Conservation (phyloP, 1,140 invertebrate genomes). For the Anastrepha ludens region DNA sequence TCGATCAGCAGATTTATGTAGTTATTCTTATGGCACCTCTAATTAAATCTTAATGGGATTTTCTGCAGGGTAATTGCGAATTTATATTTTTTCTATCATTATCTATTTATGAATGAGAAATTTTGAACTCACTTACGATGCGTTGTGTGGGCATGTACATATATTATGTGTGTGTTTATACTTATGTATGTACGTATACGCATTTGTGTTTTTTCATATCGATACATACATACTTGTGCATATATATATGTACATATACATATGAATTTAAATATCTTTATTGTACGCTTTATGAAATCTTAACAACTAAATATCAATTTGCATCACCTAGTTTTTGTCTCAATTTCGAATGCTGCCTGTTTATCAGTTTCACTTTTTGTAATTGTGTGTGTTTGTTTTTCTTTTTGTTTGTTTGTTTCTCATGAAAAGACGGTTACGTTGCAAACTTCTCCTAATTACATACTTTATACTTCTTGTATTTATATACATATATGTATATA, state of each 20-base stretch:
- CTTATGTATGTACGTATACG: neutral
- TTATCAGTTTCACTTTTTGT: neutral
- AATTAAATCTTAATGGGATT: too few relatives aligned
- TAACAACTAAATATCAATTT: constrained; percentile 45
- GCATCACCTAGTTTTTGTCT: neutral
- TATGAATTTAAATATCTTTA: constrained; percentile 25
- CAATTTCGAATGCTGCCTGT: neutral
- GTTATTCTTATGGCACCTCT: too few relatives aligned
- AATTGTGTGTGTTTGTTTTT: neutral
- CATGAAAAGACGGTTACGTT: constrained; percentile 50
- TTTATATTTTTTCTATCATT: too few relatives aligned
- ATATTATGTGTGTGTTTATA: neutral
- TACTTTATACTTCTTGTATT: neutral
- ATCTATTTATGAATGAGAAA: too few relatives aligned
- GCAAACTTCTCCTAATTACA: constrained; percentile 33
- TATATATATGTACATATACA: neutral
- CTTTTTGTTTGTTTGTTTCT: constrained; percentile 14
- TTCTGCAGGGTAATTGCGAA: too few relatives aligned
- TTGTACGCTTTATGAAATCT: constrained; percentile 39
- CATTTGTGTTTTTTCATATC: too few relatives aligned
- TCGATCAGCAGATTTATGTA: too few relatives aligned
- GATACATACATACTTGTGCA: too few relatives aligned
- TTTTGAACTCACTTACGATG: too few relatives aligned
- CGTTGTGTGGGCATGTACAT: too few relatives aligned
- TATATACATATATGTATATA: neutral